phyloP scores from a whole-genome alignment of 1,140 invertebrate species.

The Bacillus rossius region DNA sequence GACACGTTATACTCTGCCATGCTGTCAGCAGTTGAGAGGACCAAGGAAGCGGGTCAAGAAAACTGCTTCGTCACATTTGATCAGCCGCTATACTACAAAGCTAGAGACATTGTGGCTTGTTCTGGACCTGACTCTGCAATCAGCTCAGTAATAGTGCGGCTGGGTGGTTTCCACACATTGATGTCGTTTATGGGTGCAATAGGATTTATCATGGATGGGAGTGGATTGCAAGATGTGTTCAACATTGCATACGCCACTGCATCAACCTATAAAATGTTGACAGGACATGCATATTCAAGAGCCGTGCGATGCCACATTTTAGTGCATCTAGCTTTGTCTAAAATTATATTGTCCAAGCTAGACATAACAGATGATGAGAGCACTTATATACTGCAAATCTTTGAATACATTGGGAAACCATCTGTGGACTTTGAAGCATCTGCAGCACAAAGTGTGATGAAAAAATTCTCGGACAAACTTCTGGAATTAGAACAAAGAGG shows the following conservation, averaged over 20 bases:
- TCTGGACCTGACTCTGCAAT: slow-evolving; percentile 7
- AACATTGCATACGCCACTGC: slow-evolving; percentile 29
- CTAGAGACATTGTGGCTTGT: slow-evolving; percentile 36
- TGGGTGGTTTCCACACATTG: slow-evolving; percentile 34
- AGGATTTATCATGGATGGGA: slow-evolving; percentile 36
- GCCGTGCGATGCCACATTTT: slow-evolving; percentile 39
- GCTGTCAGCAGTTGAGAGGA: slow-evolving; percentile 12
- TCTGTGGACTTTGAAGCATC: not conserved
- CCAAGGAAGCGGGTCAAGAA: slow-evolving; percentile 17
- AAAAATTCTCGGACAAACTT: too few relatives aligned
- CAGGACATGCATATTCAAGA: slow-evolving; percentile 38
- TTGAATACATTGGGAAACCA: too few relatives aligned
- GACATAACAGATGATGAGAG: too few relatives aligned
- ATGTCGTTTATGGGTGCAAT: slow-evolving; percentile 40
- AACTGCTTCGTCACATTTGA: slow-evolving; percentile 26
- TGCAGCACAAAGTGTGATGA: not conserved
- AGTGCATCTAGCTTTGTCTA: not conserved
- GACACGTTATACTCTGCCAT: slow-evolving; percentile 23
- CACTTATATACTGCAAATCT: too few relatives aligned
- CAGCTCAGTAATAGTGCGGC: slow-evolving; percentile 19
- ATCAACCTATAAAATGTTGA: slow-evolving; percentile 36
- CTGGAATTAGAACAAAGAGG: not conserved
- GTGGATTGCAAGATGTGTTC: slow-evolving; percentile 35
- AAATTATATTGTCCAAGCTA: too few relatives aligned
- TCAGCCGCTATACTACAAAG: slow-evolving; percentile 38